phyloP scores from a whole-genome alignment of 1,140 invertebrate species.

The Chrysomallon squamiferum region DNA sequence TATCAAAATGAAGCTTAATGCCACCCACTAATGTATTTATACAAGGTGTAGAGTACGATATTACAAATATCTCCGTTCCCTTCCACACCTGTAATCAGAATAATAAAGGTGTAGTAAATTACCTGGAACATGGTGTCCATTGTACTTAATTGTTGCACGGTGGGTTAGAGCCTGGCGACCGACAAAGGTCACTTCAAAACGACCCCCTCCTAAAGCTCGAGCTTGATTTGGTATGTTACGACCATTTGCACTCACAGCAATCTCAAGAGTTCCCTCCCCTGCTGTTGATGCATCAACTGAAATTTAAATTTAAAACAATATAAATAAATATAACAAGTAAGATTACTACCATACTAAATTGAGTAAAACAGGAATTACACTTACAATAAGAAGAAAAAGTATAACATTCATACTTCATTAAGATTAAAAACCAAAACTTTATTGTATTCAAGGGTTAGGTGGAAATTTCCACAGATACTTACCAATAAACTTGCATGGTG shows the following conservation, averaged over 20 bases:
- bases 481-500: conserved; percentile 91
- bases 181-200: conserved; percentile 95
- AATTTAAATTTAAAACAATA: conserved; percentile 63
- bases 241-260: conserved; percentile 89
- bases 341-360: too few relatives aligned
- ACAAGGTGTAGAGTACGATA: too few relatives aligned
- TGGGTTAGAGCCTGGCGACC: conserved; percentile 93
- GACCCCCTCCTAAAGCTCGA: conserved; percentile 91
- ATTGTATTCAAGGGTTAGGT: too few relatives aligned
- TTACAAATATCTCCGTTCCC: too few relatives aligned
- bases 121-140: conserved; percentile 95
- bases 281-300: conserved; percentile 96
- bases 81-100: background rate
- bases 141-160: conserved; percentile 95
- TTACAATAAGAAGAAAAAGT: too few relatives aligned
- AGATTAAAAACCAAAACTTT: too few relatives aligned
- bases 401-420: too few relatives aligned
- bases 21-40: too few relatives aligned
- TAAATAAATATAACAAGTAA: too few relatives aligned
- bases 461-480: too few relatives aligned
- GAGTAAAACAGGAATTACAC: too few relatives aligned
- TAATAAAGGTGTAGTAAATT: conserved; percentile 15
- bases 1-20: too few relatives aligned
- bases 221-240: conserved; percentile 96
- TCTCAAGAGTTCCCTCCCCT: conserved; percentile 97